Conservation (phyloP, 2,888 invertebrate genomes). For the Himalopsyche anomala region DNA sequence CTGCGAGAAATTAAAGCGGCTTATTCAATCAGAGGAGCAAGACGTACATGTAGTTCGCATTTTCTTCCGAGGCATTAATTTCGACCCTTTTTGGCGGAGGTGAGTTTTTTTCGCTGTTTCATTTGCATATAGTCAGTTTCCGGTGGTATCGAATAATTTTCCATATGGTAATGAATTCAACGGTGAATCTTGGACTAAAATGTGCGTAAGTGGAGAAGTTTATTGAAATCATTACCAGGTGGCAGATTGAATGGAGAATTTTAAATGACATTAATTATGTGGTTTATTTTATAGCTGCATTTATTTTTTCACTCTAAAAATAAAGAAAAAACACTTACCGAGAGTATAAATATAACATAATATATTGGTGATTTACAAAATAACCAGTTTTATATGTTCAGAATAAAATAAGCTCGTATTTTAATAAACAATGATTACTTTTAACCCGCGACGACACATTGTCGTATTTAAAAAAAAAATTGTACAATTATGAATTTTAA, state of each 20-base stretch:
- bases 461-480: no score
- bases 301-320: no score
- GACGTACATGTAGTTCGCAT: conserved; percentile 24
- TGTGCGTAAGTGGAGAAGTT: not conserved
- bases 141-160: conserved; percentile 1
- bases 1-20: conserved; percentile 37
- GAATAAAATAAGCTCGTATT: no score
- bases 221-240: not conserved
- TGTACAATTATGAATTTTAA: no score
- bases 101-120: not conserved
- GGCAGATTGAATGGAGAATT: not conserved
- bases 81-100: conserved; percentile 20
- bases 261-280: not conserved
- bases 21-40: conserved; percentile 41
- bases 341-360: no score
- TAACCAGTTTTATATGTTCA: no score
- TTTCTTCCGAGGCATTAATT: conserved; percentile 10
- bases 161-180: not conserved
- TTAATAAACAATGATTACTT: no score
- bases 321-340: no score
- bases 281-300: not conserved
- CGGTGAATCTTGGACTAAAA: not conserved
- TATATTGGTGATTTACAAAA: no score
- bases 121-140: conserved; percentile 1
- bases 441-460: no score